These are phyloP conservation scores for Collichthys lucidus DNA, from an alignment of 2,113 vertebrate genomes.

Conservation along the genomic window DNA sequence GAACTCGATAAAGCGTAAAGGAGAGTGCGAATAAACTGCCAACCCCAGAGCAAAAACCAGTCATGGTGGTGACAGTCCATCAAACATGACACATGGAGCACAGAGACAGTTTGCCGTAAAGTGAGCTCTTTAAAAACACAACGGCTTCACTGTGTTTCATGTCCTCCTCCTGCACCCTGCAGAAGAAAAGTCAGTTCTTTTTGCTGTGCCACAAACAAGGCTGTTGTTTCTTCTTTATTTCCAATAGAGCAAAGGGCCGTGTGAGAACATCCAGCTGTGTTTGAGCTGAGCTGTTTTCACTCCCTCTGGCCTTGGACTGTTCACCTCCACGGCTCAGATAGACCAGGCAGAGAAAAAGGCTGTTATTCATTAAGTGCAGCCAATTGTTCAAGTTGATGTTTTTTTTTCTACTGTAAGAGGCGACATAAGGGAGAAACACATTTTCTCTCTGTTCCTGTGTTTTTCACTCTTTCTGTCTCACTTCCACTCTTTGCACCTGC, in stretches of 20 bases:
- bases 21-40: not conserved
- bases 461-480: not conserved
- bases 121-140: not conserved
- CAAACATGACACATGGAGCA: not conserved
- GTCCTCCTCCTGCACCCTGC: not conserved
- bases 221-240: constrained; percentile 22
- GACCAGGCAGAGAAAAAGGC: constrained; percentile 13
- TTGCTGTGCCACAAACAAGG: constrained; percentile 37
- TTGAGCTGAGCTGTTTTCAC: constrained; percentile 54
- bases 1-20: not conserved
- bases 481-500: not conserved
- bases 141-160: constrained; percentile 4
- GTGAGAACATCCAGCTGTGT: constrained; percentile 73
- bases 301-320: constrained; percentile 68
- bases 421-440: not conserved
- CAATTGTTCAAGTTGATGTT: constrained; percentile 4
- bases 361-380: constrained; percentile 20
- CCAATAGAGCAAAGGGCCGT: not conserved
- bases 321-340: constrained; percentile 31
- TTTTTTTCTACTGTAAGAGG: not conserved
- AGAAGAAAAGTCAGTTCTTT: constrained; percentile 6
- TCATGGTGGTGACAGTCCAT: not conserved
- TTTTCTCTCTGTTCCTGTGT: not conserved
- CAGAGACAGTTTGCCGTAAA: not conserved
- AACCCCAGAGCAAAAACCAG: not conserved